Evolutionary conservation across 2,888 invertebrate species (phyloP), one percentile per base, ranked within the genome.

Genomic region (Lycophotia porphyrea): DNA sequence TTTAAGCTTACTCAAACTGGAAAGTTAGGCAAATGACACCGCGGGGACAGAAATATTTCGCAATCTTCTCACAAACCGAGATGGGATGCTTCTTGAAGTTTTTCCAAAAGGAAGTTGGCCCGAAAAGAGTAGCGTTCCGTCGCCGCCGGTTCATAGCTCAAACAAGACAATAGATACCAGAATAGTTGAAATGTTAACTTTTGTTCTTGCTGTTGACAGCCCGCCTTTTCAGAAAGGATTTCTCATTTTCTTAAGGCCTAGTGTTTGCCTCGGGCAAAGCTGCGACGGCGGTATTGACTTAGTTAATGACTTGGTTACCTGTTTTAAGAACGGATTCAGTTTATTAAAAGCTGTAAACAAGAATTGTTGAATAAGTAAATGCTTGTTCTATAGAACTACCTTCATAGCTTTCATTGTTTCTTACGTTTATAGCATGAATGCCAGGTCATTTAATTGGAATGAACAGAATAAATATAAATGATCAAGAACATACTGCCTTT

Each of bases 1-100:
- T 95, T 94, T 93, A 93, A 95, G 95, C 94, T 94, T 92, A 93
- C 94, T 94, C 92, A 93, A 94, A 94, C 93, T 93, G 91, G 90
- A 92, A 95, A 95, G 94, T 95, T 95, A 93, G 92, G 93, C 91
- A 95, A 95, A 95, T 94, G 95, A 95, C 93, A 94, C 95, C 93
- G 92, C 89, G 84, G 94, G 94, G 95, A 95, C 93, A 90, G 90
- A 92, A 92, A 93, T 94, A 93, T 94, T 93, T 93, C 91, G 94
- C 94, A 95, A 95, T 95, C 93, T 94, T 92, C 91, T 91, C 92
- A 87, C 90, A 91, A 90, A 89, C 89, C 86, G 89, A 92, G 92
- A 93, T 92, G 92, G 92, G 91, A 91, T 89, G 92, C 91, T 91
- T 91, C 91, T 84, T 87, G 80, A 93, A 93, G 91, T 93, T 94